phyloP scores from a whole-genome alignment of 2,888 invertebrate genomes.

The Sesamia inferens region DNA sequence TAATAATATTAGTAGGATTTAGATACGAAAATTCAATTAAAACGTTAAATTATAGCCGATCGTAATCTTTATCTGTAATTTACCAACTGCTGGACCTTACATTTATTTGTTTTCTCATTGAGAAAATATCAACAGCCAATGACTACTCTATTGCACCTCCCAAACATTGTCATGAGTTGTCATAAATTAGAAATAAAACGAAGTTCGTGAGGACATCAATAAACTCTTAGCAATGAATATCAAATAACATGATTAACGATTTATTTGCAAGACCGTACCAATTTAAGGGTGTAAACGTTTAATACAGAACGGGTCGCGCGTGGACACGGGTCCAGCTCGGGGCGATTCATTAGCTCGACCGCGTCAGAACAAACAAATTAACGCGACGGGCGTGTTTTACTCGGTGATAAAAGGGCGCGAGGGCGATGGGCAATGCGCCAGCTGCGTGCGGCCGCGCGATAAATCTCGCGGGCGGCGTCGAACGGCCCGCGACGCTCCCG shows the following conservation, averaged over 20 bases:
- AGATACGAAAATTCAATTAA: neutral
- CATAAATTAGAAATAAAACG: constrained; percentile 8
- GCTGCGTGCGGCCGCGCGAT: constrained; percentile 84
- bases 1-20: neutral
- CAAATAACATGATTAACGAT: constrained; percentile 83
- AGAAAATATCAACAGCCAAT: neutral
- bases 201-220: constrained; percentile 60
- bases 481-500: constrained; percentile 53
- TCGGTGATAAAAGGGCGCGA: constrained; percentile 87
- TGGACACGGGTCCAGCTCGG: constrained; percentile 85
- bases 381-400: constrained; percentile 87
- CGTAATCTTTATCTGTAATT: neutral
- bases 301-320: constrained; percentile 80
- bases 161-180: neutral
- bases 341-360: constrained; percentile 89
- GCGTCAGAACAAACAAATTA: constrained; percentile 90
- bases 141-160: neutral
- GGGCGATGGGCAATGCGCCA: constrained; percentile 84
- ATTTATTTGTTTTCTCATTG: neutral
- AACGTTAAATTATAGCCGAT: neutral
- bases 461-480: constrained; percentile 78
- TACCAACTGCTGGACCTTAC: neutral
- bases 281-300: constrained; percentile 86
- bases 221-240: constrained; percentile 68
- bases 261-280: constrained; percentile 83